Evolutionary conservation across 2,888 invertebrate species (phyloP).

Genomic region (Epsilonema sp.): DNA sequence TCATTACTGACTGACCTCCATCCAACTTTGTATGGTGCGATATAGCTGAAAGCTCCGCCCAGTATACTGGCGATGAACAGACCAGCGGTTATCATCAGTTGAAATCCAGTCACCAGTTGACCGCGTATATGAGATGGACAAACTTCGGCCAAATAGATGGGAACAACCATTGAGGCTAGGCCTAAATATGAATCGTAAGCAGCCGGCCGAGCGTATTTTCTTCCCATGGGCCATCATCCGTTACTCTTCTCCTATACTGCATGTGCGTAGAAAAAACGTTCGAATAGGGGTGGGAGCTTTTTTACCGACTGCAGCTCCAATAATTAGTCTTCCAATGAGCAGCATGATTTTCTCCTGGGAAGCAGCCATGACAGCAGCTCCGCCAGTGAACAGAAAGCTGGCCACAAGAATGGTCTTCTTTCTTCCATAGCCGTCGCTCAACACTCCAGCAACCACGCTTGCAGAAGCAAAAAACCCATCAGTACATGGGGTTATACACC

Average conservation of each 20-base stretch:
- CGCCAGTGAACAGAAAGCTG: slow-evolving; percentile 35
- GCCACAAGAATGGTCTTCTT: slow-evolving; percentile 36
- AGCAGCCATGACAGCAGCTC: slow-evolving; percentile 34
- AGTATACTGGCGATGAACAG: slow-evolving; percentile 34
- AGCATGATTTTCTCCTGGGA: slow-evolving; percentile 29
- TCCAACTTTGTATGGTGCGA: slow-evolving; percentile 29
- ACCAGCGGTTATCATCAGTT: slow-evolving; percentile 36
- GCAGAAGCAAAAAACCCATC: no score
- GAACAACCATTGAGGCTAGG: slow-evolving; percentile 38
- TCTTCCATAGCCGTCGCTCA: slow-evolving; percentile 37
- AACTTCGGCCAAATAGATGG: slow-evolving; percentile 39
- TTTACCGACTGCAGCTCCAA: slow-evolving; percentile 38
- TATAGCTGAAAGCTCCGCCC: slow-evolving; percentile 34
- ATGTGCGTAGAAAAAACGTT: no score
- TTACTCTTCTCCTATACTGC: no score
- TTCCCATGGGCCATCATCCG: no score
- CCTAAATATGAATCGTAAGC: slow-evolving; percentile 22
- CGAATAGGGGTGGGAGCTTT: no score
- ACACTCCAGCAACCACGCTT: slow-evolving; percentile 33
- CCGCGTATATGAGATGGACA: slow-evolving; percentile 34
- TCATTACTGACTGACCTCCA: no score
- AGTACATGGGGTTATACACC: no score
- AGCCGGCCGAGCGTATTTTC: no score
- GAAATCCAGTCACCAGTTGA: slow-evolving; percentile 34
- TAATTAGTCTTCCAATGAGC: slow-evolving; percentile 32